These are phyloP conservation scores for Antheraea yamamai DNA, from an alignment of 2,888 invertebrate genomes.

Conservation along the genomic window DNA sequence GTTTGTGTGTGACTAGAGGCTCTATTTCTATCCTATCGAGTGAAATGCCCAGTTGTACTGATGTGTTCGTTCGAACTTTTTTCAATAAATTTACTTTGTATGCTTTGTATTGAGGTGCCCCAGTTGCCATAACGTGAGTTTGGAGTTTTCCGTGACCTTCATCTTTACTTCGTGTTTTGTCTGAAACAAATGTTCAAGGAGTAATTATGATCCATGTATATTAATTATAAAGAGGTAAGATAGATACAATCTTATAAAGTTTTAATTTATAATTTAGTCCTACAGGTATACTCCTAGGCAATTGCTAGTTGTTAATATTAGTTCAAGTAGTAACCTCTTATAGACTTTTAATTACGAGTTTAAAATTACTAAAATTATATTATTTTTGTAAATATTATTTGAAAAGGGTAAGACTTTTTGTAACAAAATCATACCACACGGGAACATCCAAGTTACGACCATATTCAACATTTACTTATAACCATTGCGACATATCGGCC, in stretches of 20 bases:
- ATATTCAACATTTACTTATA: too few species aligned
- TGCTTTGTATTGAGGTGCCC: slow-evolving; percentile 93
- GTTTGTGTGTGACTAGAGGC: slow-evolving; percentile 86
- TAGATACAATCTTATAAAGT: too few species aligned
- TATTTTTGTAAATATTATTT: too few species aligned
- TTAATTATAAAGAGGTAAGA: too few species aligned
- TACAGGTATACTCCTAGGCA: too few species aligned
- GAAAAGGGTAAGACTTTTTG: too few species aligned
- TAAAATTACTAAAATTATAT: background rate
- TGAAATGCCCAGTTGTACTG: slow-evolving; percentile 93
- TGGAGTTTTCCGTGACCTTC: slow-evolving; percentile 85
- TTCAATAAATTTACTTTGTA: slow-evolving; percentile 90
- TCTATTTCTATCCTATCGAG: slow-evolving; percentile 96
- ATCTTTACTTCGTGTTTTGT: slow-evolving; percentile 45
- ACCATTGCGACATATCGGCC: too few species aligned
- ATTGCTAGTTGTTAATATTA: too few species aligned
- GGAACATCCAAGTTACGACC: too few species aligned
- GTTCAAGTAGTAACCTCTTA: background rate
- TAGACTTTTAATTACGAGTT: background rate
- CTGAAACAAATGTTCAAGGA: slow-evolving; percentile 36
- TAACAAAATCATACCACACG: too few species aligned
- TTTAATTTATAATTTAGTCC: too few species aligned
- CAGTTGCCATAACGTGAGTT: slow-evolving; percentile 89
- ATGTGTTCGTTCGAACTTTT: slow-evolving; percentile 90
- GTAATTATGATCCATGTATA: background rate